phyloP scores from a whole-genome alignment of 1,140 invertebrate genomes.

The Drosophila ogumai region DNA sequence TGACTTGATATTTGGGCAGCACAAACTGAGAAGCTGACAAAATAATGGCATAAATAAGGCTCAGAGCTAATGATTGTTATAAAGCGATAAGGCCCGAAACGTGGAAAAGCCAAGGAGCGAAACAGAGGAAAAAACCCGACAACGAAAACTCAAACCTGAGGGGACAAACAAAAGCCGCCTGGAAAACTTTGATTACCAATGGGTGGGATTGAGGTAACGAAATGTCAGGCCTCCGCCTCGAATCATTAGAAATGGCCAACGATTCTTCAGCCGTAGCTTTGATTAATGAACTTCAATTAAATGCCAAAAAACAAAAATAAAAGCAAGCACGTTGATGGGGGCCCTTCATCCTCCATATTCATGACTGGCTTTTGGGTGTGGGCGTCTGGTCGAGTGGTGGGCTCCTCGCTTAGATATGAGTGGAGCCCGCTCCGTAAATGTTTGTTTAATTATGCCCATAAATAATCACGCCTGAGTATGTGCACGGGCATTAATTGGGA shows the following conservation, averaged over 20 bases:
- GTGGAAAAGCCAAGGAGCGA: conserved; percentile 42
- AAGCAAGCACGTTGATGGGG: conserved; percentile 34
- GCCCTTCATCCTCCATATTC: conserved; percentile 15
- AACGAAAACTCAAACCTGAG: conserved; percentile 12
- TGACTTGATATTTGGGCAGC: conserved; percentile 62
- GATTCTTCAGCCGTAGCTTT: conserved; percentile 51
- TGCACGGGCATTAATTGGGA: conserved; percentile 68
- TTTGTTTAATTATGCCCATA: conserved; percentile 81
- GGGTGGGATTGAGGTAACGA: conserved; percentile 32
- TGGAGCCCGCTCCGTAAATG: conserved; percentile 56
- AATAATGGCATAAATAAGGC: conserved; percentile 78
- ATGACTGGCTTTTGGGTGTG: conserved; percentile 40
- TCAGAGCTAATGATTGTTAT: conserved; percentile 64
- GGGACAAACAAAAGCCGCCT: conserved; percentile 39
- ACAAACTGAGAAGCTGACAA: conserved; percentile 56
- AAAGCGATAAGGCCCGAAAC: conserved; percentile 65
- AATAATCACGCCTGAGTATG: conserved; percentile 72
- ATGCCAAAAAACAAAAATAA: conserved; percentile 43
- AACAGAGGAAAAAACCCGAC: neutral
- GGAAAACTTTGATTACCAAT: conserved; percentile 69
- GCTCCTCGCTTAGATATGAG: conserved; percentile 33
- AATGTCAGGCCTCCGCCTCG: conserved; percentile 64
- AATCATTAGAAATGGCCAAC: conserved; percentile 60
- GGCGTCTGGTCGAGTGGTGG: conserved; percentile 44
- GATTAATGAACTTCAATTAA: conserved; percentile 77